Base-by-base conservation (phyloP, 2,888 invertebrate species). In the Morpho achilles region DNA sequence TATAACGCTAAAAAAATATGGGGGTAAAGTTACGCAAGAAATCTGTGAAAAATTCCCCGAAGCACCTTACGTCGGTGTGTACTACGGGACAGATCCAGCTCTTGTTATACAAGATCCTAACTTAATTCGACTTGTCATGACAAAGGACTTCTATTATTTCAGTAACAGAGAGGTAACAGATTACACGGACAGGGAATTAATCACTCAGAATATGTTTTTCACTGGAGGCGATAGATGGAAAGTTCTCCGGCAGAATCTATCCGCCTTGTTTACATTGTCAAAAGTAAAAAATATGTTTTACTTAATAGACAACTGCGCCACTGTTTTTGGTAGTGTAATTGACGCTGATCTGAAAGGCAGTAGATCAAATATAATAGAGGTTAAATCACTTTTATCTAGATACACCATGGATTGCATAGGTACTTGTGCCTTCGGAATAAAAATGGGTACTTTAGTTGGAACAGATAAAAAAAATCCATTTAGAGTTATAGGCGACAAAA, bases 201-300 rank as follows among this genome's bases (percentile, higher is more conserved):
- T 76, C 0, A 75, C 77, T 0, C 67, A 69, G 44, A 82, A 75
- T 44, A 60, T 87, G 1, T 84, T 87, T 61, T 75, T 69, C 55
- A 67, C 70, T 0, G 66, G 72, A 44, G 87, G 85, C 0, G 82
- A 86, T 58, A 60, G 67, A 2, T 87, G 87, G 87, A 83, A 78
- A 55, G 73, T 82, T 0, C 45, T 79, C 3, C 70, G 87, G 2
- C 85, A 87, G 61, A 81, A 84, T 46, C 55, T 81, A 8, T 80
- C 82, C 0, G 80, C 82, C 0, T 53, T 86, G 0, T 87, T 87
- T 63, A 75, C 87, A 0, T 75, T 81, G 0, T 68, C 77, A 0
- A 87, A 85, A 65, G 80, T 85, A 74, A 85, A 77, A 59, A 82
- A 75, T 16, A 87, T 87, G 87, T 87, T 85, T 53, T 69, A 77